Evolutionary conservation across 2,888 invertebrate species (phyloP).

Genomic region (Morpho achilles): DNA sequence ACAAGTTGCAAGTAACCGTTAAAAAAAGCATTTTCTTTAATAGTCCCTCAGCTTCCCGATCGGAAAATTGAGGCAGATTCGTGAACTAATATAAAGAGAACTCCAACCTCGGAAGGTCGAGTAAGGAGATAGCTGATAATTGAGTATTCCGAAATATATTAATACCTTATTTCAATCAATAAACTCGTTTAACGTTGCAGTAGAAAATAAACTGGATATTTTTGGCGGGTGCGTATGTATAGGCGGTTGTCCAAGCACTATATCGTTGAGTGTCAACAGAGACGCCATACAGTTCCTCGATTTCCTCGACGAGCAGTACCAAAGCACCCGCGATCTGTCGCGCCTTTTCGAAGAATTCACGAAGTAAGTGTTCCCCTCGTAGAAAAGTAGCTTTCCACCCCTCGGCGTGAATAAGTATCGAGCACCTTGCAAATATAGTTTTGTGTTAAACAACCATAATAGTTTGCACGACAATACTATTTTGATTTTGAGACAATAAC

Average conservation of each 20-base stretch:
- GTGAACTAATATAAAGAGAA: too few relatives aligned
- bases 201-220: conserved; percentile 34
- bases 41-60: too few relatives aligned
- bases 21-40: too few relatives aligned
- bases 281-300: conserved; percentile 53
- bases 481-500: too few relatives aligned
- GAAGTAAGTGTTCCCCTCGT: conserved; percentile 56
- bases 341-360: conserved; percentile 48
- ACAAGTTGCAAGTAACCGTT: too few relatives aligned
- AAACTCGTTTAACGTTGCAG: conserved; percentile 24
- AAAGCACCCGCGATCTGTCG: conserved; percentile 44
- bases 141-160: neutral
- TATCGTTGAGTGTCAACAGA: conserved; percentile 46
- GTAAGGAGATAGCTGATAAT: too few relatives aligned
- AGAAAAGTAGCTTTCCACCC: conserved; percentile 50
- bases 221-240: conserved; percentile 55
- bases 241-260: conserved; percentile 46
- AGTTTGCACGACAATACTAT: neutral
- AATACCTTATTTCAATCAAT: conserved; percentile 3
- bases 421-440: conserved; percentile 38
- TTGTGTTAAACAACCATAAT: conserved; percentile 23
- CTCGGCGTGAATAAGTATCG: conserved; percentile 48
- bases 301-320: conserved; percentile 60
- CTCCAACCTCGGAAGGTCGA: too few relatives aligned
- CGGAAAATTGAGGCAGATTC: too few relatives aligned